Base-by-base conservation (phyloP, 1,140 invertebrate genomes). In the Heliothis subflexa region DNA sequence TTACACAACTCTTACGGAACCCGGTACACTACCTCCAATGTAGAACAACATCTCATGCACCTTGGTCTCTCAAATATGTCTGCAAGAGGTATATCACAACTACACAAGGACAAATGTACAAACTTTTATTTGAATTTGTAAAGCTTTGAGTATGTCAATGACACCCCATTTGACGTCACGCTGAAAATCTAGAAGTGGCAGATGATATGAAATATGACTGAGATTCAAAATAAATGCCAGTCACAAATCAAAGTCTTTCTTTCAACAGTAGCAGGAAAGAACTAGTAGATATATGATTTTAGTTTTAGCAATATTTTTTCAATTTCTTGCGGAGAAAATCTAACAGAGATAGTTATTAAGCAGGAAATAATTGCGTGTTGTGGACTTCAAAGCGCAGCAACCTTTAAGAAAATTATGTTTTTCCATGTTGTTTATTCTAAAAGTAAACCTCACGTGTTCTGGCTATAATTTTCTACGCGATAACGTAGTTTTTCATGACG, bases 171-270 rank as follows among this genome's bases (percentile, higher is more conserved):
- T 68, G 64, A 68, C 64, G 64, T 68, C 64, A 68, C n/a, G 9
- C 0, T 12, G 40, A 64, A 11, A 3, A 47, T 21, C 61, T 64
- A 47, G 61, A 47, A 5, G 40, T 40, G n/a, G 45, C 18, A 18
- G 14, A 47, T 64, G 11, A 64, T 47, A 64, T 57, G 61, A 64
- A 64, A 64, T 47, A 64, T 64, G 61, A 16, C n/a, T 4, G 40
- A 18, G 14, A 21, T 47, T 64, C 47, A 47, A 64, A 64, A 64
- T 18, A 45, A 47, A 47, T 64, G 40, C 12, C 61, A 18, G 11
- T 16, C 61, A 64, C 40, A 64, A 64, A 47, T 64, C 61, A 64
- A 64, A 64, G n/a, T 18, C 45, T n/a, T 64, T 62, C 40, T 45
- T 33, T 45, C 40, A 14, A 62, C 16, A 62, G 61, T 7, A 14